Base-by-base conservation (phyloP, 2,113 vertebrate species). In the Dascyllus trimaculatus region DNA sequence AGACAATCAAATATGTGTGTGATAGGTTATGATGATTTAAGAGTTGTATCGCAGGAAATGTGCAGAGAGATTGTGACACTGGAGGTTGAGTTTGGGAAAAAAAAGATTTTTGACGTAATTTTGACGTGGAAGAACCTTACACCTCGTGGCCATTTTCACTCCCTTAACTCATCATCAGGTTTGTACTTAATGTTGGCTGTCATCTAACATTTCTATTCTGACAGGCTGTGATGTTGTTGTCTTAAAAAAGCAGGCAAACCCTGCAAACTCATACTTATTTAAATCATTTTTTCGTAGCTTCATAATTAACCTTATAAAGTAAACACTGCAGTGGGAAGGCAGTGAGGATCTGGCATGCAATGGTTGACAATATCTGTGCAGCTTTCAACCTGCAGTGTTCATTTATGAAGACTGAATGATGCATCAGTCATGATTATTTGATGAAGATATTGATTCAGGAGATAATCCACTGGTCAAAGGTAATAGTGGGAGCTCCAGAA, bases 1-100 rank as follows among this genome's bases (percentile, higher is more conserved):
- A 89, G 94, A 95, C 94, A 95, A 95, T 95, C 94, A 94, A 86
- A 83, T 35, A 63, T 83, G 72, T 85, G 75, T 81, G 71, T 82
- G 62, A 82, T 78, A 85, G 67, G 72, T 82, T 60, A 77, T 85
- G 86, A 75, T 78, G 68, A 81, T 73, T 64, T 80, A 75, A 66
- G 54, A 81, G 58, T 61, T 43, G 45, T 78, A 71, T 70, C 67
- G 77, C 78, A 61, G 58, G 77, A 76, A 67, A 29, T 32, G 26
- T 26, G 0, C 14, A 49, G 64, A 69, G 69, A 58, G 75, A 77
- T 82, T 82, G 70, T 65, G 70, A 76, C 70, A 74, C 64, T 71
- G 72, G 62, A 85, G 54, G 76, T 67, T 65, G 71, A 71, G 43
- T 72, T 77, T 56, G 24, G 45, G 5, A 4, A n/a, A 22, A 66